Evolutionary conservation across 2,797 vertebrate species (phyloP).

Genomic region (Pseudomugil gertrudae): DNA sequence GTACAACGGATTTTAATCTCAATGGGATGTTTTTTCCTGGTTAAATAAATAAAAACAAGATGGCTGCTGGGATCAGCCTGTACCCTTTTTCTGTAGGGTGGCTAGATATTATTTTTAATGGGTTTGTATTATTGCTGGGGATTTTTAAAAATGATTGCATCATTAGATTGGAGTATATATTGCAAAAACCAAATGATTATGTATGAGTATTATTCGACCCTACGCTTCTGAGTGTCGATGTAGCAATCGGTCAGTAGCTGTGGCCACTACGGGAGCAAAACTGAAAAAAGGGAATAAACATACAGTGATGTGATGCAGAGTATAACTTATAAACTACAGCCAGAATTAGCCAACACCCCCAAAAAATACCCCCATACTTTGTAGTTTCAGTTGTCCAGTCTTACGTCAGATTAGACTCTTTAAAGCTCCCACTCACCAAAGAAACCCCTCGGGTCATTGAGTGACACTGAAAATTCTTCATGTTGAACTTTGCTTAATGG

Average conservation of each 20-base stretch:
- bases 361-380: background rate
- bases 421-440: background rate
- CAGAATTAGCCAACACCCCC: no score
- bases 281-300: background rate
- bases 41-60: background rate
- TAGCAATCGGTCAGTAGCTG: background rate
- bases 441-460: background rate
- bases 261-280: background rate
- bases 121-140: background rate
- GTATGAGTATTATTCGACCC: background rate
- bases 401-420: no score
- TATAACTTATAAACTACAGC: no score
- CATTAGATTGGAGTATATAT: background rate
- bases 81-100: no score
- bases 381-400: no score
- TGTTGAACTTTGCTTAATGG: background rate
- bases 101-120: background rate
- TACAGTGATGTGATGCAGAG: background rate
- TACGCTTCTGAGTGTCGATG: background rate
- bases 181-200: background rate
- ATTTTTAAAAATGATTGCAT: background rate
- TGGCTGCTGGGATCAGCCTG: background rate
- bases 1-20: no score
- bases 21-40: no score
- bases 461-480: background rate